Evolutionary conservation across 2,113 vertebrate species (phyloP), one percentile per base, ranked within the genome.

Genomic region (Pelusios castaneus): DNA sequence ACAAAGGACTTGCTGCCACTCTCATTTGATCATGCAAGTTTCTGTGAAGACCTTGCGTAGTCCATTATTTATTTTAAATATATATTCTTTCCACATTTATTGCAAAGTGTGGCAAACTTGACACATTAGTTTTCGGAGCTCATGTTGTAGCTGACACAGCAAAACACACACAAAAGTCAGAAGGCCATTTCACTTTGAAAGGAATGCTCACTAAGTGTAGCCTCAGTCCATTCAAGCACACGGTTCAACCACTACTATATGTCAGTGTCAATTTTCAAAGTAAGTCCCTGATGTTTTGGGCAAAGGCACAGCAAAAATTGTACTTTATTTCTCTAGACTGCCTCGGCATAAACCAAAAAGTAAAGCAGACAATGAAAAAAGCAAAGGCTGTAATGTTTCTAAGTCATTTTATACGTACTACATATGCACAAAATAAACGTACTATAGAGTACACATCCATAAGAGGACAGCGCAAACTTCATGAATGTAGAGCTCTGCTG

Each of bases 71-170:
- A 87, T 81, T 93, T 85, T 91, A 85, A 94, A 79, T 41, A 82
- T 89, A 31, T 29, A 91, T 34, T 89, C 82, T 76, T 87, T 84
- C 88, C n/a, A 17, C 24, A 89, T 89, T 91, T 85, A 86, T 77
- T 41, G 80, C 1, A 76, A 43, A 88, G 73, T 1, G 12, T 2
- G 54, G 90, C 3, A 60, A 76, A 91, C 83, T 91, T 0, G 5
- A 93, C 75, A 82, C 94, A 91, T 90, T 54, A 29, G 73, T 93
- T 88, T 70, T 80, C 86, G 85, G 63, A 19, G 76, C 79, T 87
- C 75, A 85, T 75, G 19, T 1, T 90, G 47, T 7, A 52, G 94
- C 95, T 96, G 96, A 97, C 89, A 93, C 94, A 96, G 94, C 94
- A 96, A 90, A 95, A 91, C 0, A 7, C 27, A n/a, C 31, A n/a